phyloP scores from a whole-genome alignment of 2,888 invertebrate genomes.

The Drosophila tripunctata region DNA sequence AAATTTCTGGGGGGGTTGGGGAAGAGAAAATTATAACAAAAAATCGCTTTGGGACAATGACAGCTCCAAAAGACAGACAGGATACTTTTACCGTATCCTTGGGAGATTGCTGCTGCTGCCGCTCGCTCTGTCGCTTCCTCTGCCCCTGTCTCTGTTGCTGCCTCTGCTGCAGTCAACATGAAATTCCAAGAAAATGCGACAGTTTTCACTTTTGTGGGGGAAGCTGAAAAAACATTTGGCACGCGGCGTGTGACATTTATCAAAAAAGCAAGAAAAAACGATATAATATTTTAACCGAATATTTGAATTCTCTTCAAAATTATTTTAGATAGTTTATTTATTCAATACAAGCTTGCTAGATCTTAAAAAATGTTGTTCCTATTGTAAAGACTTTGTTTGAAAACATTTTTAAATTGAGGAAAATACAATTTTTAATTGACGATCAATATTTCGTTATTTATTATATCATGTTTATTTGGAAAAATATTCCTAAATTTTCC shows the following conservation, averaged over 20 bases:
- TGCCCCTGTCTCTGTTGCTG: conserved; percentile 13
- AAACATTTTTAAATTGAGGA: too few relatives aligned
- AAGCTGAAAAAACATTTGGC: conserved; percentile 50
- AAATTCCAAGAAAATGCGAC: conserved; percentile 71
- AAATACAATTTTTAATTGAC: too few relatives aligned
- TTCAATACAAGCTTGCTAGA: too few relatives aligned
- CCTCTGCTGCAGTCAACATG: conserved; percentile 36
- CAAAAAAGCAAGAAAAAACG: conserved; percentile 55
- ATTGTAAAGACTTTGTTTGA: too few relatives aligned
- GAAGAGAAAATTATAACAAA: conserved; percentile 60
- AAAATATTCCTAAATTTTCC: too few relatives aligned
- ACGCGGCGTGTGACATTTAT: conserved; percentile 78
- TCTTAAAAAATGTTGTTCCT: too few relatives aligned
- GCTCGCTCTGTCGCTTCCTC: conserved; percentile 1
- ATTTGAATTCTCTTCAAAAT: too few relatives aligned
- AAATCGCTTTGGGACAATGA: conserved; percentile 75
- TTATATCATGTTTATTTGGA: too few relatives aligned
- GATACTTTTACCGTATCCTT: conserved; percentile 71
- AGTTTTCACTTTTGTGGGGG: conserved; percentile 49
- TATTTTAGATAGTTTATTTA: too few relatives aligned
- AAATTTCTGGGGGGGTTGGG: conserved; percentile 17
- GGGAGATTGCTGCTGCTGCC: conserved; percentile 46
- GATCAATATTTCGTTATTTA: too few relatives aligned
- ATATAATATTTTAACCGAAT: too few relatives aligned
- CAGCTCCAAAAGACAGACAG: conserved; percentile 66